Percentiles rank a stretch among this genome's conserved stretches.
Evolutionary conservation across 2,113 vertebrate genomes (phyloP).

Genomic region (Oreocharis arfaki): DNA sequence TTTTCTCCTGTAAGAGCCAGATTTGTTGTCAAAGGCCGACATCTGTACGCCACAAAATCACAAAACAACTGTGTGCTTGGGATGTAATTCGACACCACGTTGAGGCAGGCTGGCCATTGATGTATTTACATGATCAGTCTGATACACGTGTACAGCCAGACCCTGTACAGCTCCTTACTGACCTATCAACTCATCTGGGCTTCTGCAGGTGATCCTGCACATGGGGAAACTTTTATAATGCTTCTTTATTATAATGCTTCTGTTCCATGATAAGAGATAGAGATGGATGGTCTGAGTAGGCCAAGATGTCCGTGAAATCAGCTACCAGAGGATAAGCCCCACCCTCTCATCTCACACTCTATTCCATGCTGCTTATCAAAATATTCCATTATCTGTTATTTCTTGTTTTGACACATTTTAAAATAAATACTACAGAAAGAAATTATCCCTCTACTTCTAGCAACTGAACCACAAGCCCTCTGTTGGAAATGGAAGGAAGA

Average conservation of each 20-base stretch:
- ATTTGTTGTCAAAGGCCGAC: not conserved
- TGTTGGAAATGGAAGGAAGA: not conserved
- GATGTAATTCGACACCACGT: accelerated
- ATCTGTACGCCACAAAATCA: not conserved
- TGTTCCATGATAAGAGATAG: not conserved
- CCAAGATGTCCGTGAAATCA: not conserved
- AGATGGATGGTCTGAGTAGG: not conserved
- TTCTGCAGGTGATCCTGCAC: not conserved
- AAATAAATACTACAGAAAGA: not conserved
- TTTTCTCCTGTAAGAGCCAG: not conserved
- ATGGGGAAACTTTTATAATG: not conserved
- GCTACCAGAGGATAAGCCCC: not conserved
- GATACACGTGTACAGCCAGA: not conserved
- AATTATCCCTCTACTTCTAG: not conserved
- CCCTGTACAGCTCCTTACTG: not conserved
- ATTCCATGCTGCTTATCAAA: not conserved
- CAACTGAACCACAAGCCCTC: not conserved
- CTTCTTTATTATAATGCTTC: not conserved
- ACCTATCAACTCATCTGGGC: not conserved
- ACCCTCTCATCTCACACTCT: not conserved
- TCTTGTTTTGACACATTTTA: not conserved
- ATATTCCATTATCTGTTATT: not conserved
- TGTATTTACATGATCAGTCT: not conserved
- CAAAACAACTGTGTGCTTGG: not conserved
- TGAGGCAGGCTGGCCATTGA: not conserved